Conservation (phyloP, 2,797 vertebrate genomes). For the Thripadectes ignobilis region DNA sequence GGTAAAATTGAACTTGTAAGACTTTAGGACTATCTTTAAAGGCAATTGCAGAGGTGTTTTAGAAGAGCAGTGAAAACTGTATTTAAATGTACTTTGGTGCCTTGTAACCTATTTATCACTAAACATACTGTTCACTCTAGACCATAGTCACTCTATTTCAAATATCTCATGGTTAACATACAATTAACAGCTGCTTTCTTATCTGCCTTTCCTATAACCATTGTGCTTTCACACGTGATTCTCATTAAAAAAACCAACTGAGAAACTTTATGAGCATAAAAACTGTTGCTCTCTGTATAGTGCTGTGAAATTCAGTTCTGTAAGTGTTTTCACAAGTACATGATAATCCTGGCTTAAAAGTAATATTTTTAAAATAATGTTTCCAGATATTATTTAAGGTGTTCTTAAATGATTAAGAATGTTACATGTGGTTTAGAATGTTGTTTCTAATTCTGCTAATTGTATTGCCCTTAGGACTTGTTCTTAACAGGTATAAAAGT, state of each 20-base stretch:
- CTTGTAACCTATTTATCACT: conserved; percentile 24
- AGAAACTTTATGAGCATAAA: not conserved
- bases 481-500: not conserved
- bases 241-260: not conserved
- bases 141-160: conserved; percentile 64
- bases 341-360: not conserved
- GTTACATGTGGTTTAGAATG: not conserved
- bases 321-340: not conserved
- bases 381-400: not conserved
- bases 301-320: not conserved
- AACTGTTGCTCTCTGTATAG: not conserved
- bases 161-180: conserved; percentile 58
- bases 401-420: not conserved
- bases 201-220: conserved; percentile 65
- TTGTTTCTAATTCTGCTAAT: not conserved
- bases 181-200: conserved; percentile 72
- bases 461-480: not conserved
- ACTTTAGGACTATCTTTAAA: not conserved
- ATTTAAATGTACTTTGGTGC: not conserved
- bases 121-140: conserved; percentile 54
- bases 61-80: not conserved
- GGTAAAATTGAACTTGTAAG: conserved; percentile 79
- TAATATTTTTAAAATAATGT: not conserved
- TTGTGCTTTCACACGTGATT: conserved; percentile 77
- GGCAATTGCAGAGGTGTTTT: not conserved